A percentile compares a stretch with the other conserved stretches of the same genome.
phyloP scores from a whole-genome alignment of 2,888 invertebrate genomes.

The Drosophila pseudotakahashii region DNA sequence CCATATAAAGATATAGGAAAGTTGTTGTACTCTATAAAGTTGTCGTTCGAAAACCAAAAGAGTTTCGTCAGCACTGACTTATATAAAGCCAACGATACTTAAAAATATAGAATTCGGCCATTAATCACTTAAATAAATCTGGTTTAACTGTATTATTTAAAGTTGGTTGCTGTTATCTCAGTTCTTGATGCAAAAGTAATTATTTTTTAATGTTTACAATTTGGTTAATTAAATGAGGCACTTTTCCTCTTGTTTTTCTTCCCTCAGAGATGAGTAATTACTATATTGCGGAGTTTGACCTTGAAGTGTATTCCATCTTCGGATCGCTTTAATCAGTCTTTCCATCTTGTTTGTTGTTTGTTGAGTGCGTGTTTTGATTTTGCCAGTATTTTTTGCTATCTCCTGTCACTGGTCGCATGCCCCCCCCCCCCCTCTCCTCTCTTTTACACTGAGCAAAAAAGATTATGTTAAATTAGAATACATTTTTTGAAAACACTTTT shows the following conservation, averaged over 20 bases:
- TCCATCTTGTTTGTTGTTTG: slow-evolving; percentile 32
- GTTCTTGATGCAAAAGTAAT: neutral
- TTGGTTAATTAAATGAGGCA: neutral
- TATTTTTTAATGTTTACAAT: neutral
- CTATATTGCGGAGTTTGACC: neutral
- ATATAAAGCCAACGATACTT: too few species aligned
- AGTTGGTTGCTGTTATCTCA: neutral
- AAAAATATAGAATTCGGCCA: too few species aligned
- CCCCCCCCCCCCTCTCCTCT: neutral
- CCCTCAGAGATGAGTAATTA: too few species aligned
- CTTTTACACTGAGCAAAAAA: neutral
- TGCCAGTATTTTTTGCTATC: slow-evolving; percentile 14
- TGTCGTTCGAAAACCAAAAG: too few species aligned
- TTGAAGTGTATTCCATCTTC: slow-evolving; percentile 27
- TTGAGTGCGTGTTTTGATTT: slow-evolving; percentile 32
- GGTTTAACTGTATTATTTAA: neutral
- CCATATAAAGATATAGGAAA: slow-evolving; percentile 1
- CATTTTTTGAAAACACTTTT: too few species aligned
- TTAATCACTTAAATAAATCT: neutral
- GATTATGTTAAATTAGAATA: neutral
- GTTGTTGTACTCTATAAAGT: neutral
- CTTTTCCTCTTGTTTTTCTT: too few species aligned
- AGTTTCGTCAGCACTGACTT: neutral
- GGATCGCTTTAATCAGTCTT: neutral
- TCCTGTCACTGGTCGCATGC: neutral